Conservation (phyloP, 2,888 invertebrate genomes). For the Physocephala rufipes region DNA sequence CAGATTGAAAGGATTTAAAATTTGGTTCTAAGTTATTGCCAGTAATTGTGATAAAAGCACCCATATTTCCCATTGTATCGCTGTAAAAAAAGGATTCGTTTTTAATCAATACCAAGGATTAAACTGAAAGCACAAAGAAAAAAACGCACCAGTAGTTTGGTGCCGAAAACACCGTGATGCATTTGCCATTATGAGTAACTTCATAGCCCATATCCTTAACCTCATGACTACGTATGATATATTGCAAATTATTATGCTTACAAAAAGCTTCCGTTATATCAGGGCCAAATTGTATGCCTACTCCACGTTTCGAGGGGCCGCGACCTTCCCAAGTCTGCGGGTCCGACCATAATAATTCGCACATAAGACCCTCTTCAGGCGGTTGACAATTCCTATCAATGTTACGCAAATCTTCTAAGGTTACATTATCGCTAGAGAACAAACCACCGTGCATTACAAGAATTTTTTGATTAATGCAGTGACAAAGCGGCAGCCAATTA, state of each 20-base stretch:
- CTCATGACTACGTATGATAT: slow-evolving; percentile 96
- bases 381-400: slow-evolving; percentile 95
- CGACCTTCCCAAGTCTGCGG: slow-evolving; percentile 91
- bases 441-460: slow-evolving; percentile 98
- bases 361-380: slow-evolving; percentile 97
- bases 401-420: slow-evolving; percentile 88
- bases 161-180: slow-evolving; percentile 98
- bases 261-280: slow-evolving; percentile 93
- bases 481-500: slow-evolving; percentile 95
- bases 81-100: slow-evolving; percentile 68
- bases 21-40: slow-evolving; percentile 92
- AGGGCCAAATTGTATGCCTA: slow-evolving; percentile 98
- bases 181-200: slow-evolving; percentile 91
- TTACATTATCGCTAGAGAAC: slow-evolving; percentile 92
- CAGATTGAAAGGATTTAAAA: slow-evolving; percentile 92
- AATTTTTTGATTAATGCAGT: slow-evolving; percentile 86
- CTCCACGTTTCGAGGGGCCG: slow-evolving; percentile 94
- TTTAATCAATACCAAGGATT: not conserved
- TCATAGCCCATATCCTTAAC: slow-evolving; percentile 98
- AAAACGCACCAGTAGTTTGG: slow-evolving; percentile 95
- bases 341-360: slow-evolving; percentile 98
- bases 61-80: slow-evolving; percentile 99
- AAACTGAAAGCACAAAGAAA: not conserved
- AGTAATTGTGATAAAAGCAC: slow-evolving; percentile 94
- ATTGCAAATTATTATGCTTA: slow-evolving; percentile 85